Evolutionary conservation across 2,797 vertebrate genomes (phyloP).

Genomic region (Botia almorhae): DNA sequence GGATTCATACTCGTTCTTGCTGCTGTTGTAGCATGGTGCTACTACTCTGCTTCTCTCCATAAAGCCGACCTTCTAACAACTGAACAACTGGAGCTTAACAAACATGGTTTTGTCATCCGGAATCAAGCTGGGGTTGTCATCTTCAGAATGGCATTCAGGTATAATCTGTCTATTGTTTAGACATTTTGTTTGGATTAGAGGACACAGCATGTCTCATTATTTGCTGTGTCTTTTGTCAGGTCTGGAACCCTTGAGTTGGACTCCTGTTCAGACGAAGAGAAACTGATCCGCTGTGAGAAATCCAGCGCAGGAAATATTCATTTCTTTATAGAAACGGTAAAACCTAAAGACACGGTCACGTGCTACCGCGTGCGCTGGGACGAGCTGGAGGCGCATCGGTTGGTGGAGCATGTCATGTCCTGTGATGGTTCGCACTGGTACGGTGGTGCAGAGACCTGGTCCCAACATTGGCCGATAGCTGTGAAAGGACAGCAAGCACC

Average conservation of each 20-base stretch:
- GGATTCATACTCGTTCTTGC: conserved; percentile 83
- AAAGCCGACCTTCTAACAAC: conserved; percentile 85
- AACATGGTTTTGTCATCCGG: conserved; percentile 88
- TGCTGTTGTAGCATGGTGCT: conserved; percentile 88
- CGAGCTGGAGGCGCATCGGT: conserved; percentile 76
- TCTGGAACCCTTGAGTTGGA: conserved; percentile 88
- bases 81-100: conserved; percentile 84
- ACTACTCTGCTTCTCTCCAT: conserved; percentile 87
- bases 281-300: conserved; percentile 82
- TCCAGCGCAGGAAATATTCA: conserved; percentile 83
- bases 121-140: conserved; percentile 83
- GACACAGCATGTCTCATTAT: background rate
- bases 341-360: conserved; percentile 89
- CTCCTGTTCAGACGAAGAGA: conserved; percentile 87
- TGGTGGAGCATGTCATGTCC: conserved; percentile 90
- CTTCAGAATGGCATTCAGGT: conserved; percentile 87
- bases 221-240: conserved; percentile 60
- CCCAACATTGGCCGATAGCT: conserved; percentile 90
- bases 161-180: background rate
- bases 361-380: conserved; percentile 97
- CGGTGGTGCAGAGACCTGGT: conserved; percentile 88
- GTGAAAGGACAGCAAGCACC: conserved; percentile 86
- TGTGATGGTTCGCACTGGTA: conserved; percentile 92
- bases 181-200: background rate
- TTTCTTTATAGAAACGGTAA: conserved; percentile 92